These are phyloP conservation scores for Oppia nitens DNA, from an alignment of 1,140 invertebrate genomes.

Conservation along the genomic window DNA sequence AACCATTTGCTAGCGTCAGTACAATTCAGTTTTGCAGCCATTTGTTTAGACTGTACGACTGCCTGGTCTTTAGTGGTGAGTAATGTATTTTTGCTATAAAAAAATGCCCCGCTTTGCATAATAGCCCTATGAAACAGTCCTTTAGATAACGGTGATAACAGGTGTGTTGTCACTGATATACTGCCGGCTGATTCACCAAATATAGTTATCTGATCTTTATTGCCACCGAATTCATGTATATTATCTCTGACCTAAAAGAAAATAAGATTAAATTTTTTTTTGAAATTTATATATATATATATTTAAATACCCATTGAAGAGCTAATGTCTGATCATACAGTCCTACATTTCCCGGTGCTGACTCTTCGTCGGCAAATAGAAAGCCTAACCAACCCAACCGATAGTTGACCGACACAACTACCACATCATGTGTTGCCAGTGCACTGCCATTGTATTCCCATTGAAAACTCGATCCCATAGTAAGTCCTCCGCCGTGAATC, in stretches of 20 bases:
- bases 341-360: no score
- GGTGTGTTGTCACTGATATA: constrained; percentile 23
- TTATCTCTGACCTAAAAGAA: no score
- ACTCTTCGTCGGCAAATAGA: constrained; percentile 4
- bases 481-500: constrained; percentile 15
- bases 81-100: no score
- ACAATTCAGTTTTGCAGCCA: no score
- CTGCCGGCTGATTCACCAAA: constrained; percentile 29
- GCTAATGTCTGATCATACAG: constrained; percentile 1
- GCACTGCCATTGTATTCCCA: constrained; percentile 45
- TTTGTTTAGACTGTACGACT: no score
- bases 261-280: no score
- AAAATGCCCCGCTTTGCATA: neutral
- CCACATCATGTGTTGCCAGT: constrained; percentile 49
- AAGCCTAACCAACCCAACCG: constrained; percentile 33
- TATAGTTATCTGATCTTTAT: constrained; percentile 26
- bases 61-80: no score
- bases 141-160: constrained; percentile 13
- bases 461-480: constrained; percentile 1
- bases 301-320: constrained; percentile 25
- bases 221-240: constrained; percentile 25
- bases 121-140: constrained; percentile 6
- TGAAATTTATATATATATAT: no score
- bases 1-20: no score
- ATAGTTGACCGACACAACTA: constrained; percentile 36